These are phyloP conservation scores for Pelodytes ibericus DNA, from an alignment of 2,797 vertebrate species.

Conservation along the genomic window DNA sequence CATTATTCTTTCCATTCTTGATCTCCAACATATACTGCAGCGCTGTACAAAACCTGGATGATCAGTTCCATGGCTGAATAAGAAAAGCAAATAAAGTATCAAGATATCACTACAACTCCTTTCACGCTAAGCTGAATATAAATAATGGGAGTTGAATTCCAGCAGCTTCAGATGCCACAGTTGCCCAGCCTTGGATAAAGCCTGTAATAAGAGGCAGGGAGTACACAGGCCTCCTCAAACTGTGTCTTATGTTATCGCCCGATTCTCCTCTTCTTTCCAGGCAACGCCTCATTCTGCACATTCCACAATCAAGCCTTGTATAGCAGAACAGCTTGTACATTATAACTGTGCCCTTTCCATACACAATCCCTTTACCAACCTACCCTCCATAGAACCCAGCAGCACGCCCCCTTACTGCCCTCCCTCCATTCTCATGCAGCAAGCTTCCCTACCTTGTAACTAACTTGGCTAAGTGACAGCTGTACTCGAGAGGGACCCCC, in stretches of 20 bases:
- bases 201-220: too few relatives aligned
- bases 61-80: too few relatives aligned
- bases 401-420: neutral
- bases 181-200: too few relatives aligned
- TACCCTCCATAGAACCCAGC: neutral
- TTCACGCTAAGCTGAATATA: neutral
- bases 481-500: neutral
- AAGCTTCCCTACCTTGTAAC: neutral
- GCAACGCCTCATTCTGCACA: neutral
- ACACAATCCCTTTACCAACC: neutral
- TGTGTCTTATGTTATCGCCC: too few relatives aligned
- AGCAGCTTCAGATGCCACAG: too few relatives aligned
- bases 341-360: too few relatives aligned
- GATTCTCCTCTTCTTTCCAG: too few relatives aligned
- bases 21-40: neutral
- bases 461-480: neutral
- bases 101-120: too few relatives aligned
- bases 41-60: neutral
- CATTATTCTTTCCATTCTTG: too few relatives aligned
- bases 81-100: too few relatives aligned
- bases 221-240: too few relatives aligned
- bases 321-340: too few relatives aligned
- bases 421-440: neutral
- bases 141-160: neutral
- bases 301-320: neutral